Base-by-base conservation (phyloP, 37 sponge, comb jelly and placozoan genomes). In the Beroe forskalii region DNA sequence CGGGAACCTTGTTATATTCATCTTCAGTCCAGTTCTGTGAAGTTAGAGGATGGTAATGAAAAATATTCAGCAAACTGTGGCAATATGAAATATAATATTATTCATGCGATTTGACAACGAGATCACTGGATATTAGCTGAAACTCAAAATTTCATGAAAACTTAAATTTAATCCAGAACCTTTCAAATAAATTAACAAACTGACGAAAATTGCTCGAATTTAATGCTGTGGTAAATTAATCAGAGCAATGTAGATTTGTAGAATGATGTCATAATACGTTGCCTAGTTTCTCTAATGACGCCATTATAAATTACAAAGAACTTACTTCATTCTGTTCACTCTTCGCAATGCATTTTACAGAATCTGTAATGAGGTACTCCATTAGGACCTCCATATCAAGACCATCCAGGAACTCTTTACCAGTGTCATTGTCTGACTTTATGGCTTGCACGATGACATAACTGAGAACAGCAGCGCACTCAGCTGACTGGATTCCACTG, bases 401-500 rank as follows among this genome's bases (percentile, higher is more conserved):
- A 0, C 0, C 23, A 38, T 80, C 86, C 17, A 80, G 86, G 40
- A 80, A 80, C 44, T 80, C 86, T 42, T 80, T 80, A 2, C 86
- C 86, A 44, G 27, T 80, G 8, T 17, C 2, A 1, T 25, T 28
- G 30, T 80, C 86, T 38, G 48, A 80, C 30, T 80, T 80, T 3
- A 80, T 41, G 14, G 86, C 86, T 9, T 20, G 24, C 12, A 80
- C 86, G 42, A 80, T 80, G 40, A 80, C 27, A 44, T 38, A 44
- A 23, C 86, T 80, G 24, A 80, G 48, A 80, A 80, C 40, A 30
- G 86, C 86, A 44, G 86, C 44, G 22, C 86, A 80, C 55, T 80
- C 86, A 19, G 86, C 86, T 1, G 86, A 80, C 55, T 80, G 86
- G 4, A 80, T 3, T 1, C 86, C 86, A 80, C 86, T 80, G 86